Evolutionary conservation across 1,140 invertebrate genomes (phyloP), one percentile per base, ranked within the genome.

Genomic region (Trichoplusia ni): DNA sequence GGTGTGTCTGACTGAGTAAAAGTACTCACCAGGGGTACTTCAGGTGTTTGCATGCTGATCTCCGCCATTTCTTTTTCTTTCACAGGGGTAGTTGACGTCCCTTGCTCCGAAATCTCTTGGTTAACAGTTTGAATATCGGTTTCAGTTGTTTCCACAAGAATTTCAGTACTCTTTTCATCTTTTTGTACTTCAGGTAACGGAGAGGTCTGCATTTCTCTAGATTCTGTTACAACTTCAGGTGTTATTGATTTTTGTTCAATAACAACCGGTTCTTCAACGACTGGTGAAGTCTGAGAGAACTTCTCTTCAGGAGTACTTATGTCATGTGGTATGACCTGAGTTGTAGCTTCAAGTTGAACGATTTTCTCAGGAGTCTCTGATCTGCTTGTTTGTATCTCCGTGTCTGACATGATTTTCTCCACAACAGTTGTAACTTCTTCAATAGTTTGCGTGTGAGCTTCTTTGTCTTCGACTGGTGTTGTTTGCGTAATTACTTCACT

Each of bases 401-500:
- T 73, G 67, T 90, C 82, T 33, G 69, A 75, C 44, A 77, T 65
- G 2, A 80, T 62, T 65, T 79, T 86, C 63, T 83, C 75, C 1
- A 75, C 51, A 3, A 74, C 54, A 46, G 71, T 67, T 6, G 60
- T 75, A 1, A 79, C 44, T 51, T 83, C 73, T 27, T 82, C 77
- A 9, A 70, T 62, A 23, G 84, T 84, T 75, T 89, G 86, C 33
- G 86, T 87, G 21, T 84, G 65, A 47, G 54, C 79, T 71, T 89
- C 84, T 67, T 77, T 85, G 13, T 86, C 90, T 29, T 91, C 90
- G 8, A 74, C 74, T 1, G 91, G 90, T 2, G 86, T 90, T 19
- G 92, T 93, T 79, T 93, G 92, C 33, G 90, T 82, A 19, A 90
- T 73, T 58, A 83, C 83, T 71, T 93, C 92, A 27, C 71, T 86